A percentile compares a stretch with the other conserved stretches of the same genome.
These are phyloP conservation scores for Podabrus alpinus DNA, from an alignment of 2,888 invertebrate species.

Conservation along the genomic window DNA sequence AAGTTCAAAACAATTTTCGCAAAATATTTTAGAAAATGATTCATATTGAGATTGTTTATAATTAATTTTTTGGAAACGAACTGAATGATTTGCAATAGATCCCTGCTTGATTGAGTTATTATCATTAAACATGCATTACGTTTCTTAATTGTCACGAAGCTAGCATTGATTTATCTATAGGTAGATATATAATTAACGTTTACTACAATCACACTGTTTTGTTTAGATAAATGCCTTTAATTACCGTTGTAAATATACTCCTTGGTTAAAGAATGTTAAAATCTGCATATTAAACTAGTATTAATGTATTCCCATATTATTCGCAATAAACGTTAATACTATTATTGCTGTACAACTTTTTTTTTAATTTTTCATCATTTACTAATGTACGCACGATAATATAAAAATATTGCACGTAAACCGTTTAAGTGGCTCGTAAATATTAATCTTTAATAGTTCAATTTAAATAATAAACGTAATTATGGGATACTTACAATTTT, in stretches of 20 bases:
- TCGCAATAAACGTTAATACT: background rate
- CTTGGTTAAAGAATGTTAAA: background rate
- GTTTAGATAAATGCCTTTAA: background rate
- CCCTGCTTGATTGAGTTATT: background rate
- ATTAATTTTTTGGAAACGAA: background rate
- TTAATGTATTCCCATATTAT: too few species aligned
- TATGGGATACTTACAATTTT: slow-evolving; percentile 28
- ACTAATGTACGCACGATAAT: background rate
- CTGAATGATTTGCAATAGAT: background rate
- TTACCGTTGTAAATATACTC: background rate
- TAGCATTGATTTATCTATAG: background rate
- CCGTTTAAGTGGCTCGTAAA: slow-evolving; percentile 22
- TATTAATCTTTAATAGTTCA: slow-evolving; percentile 27
- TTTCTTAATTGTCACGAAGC: background rate
- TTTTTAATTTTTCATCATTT: background rate
- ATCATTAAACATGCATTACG: background rate
- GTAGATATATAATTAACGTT: background rate
- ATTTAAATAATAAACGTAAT: slow-evolving; percentile 25
- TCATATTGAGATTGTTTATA: background rate
- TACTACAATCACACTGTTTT: background rate
- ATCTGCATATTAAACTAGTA: too few species aligned
- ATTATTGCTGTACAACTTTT: background rate
- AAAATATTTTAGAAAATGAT: background rate
- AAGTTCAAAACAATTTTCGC: background rate
- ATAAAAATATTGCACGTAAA: slow-evolving; percentile 15